Conservation (phyloP, 2,113 vertebrate species). For the Ptilonorhynchus violaceus region DNA sequence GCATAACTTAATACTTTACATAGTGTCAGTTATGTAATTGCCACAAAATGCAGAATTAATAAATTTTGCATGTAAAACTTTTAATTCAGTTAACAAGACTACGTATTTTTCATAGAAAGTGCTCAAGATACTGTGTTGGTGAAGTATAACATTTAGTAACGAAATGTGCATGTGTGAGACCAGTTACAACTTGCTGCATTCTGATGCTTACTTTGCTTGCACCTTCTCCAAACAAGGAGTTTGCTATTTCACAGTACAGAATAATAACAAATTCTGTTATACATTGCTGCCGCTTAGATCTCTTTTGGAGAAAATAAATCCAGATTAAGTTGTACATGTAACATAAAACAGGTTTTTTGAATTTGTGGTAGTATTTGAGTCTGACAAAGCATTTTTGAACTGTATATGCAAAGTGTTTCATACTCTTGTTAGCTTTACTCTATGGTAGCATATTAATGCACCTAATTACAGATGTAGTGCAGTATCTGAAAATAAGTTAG, state of each 20-base stretch:
- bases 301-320: not conserved
- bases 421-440: not conserved
- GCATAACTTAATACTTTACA: not conserved
- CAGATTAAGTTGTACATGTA: not conserved
- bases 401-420: rapidly evolving
- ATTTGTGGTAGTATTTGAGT: not conserved
- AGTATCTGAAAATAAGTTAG: not conserved
- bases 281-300: not conserved
- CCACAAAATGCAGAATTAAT: not conserved
- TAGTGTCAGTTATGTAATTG: not conserved
- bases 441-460: not conserved
- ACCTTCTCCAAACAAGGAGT: not conserved
- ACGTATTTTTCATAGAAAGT: not conserved
- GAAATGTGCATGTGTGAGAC: not conserved
- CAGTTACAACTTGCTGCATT: not conserved
- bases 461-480: not conserved
- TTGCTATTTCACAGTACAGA: not conserved
- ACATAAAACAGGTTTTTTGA: not conserved
- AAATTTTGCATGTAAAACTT: not conserved
- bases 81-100: not conserved
- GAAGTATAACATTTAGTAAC: not conserved
- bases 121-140: not conserved
- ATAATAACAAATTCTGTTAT: not conserved
- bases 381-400: not conserved
- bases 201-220: not conserved